phyloP scores from a whole-genome alignment of 2,113 vertebrate species.

The Phyllostomus discolor region DNA sequence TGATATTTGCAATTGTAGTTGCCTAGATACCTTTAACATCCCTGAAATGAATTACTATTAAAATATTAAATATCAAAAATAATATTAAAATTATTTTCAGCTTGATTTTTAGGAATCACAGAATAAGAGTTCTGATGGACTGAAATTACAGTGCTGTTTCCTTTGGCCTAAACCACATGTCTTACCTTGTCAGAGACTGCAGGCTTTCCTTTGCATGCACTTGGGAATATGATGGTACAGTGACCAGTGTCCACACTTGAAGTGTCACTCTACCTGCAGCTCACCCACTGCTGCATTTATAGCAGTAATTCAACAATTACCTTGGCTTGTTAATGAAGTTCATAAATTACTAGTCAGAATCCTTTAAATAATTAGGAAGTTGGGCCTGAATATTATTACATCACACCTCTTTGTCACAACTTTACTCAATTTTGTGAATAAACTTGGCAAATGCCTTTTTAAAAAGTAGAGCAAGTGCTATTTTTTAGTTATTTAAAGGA shows the following conservation, averaged over 20 bases:
- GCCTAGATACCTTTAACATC: background rate
- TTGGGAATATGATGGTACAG: background rate
- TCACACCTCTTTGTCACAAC: background rate
- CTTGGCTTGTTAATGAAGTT: constrained; percentile 65
- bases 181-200: background rate
- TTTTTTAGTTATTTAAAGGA: background rate
- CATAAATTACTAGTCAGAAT: constrained; percentile 68
- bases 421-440: constrained; percentile 26
- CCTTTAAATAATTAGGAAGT: constrained; percentile 63
- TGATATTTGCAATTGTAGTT: background rate
- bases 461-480: background rate
- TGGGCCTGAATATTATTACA: constrained; percentile 19
- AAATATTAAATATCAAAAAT: background rate
- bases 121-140: background rate
- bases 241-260: background rate
- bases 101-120: background rate
- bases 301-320: constrained; percentile 3
- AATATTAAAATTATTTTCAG: constrained; percentile 6
- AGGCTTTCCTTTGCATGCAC: background rate
- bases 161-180: background rate
- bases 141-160: background rate
- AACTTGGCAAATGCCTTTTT: constrained; percentile 26
- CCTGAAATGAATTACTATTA: background rate
- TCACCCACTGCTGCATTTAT: constrained; percentile 3
- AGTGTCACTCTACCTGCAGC: constrained; percentile 21